phyloP scores from a whole-genome alignment of 2,888 invertebrate species.

The Ochlodes sylvanus region DNA sequence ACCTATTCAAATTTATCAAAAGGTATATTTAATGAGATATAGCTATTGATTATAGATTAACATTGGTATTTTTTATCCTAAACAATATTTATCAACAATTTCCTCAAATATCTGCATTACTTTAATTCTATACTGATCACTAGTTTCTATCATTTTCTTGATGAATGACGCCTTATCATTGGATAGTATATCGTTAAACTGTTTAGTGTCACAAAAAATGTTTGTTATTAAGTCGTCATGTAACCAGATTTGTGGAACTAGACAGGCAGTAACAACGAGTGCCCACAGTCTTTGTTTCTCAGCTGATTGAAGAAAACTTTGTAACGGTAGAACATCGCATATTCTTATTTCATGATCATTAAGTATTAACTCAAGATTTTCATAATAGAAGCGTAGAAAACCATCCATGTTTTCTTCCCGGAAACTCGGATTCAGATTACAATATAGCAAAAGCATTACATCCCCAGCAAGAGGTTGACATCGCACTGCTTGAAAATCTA shows the following conservation, averaged over 20 bases:
- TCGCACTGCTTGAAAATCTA: conserved; percentile 89
- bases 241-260: conserved; percentile 81
- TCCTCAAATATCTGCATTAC: conserved; percentile 83
- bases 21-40: too few species aligned
- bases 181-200: conserved; percentile 83
- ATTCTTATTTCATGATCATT: conserved; percentile 63
- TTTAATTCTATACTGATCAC: conserved; percentile 76
- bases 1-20: too few species aligned
- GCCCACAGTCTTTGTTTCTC: conserved; percentile 81
- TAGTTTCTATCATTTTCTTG: conserved; percentile 78
- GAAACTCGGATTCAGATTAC: conserved; percentile 77
- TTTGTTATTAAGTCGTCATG: conserved; percentile 76
- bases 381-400: conserved; percentile 85
- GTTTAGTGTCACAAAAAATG: conserved; percentile 73
- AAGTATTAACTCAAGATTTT: conserved; percentile 73
- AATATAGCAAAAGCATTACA: conserved; percentile 82
- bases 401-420: conserved; percentile 76
- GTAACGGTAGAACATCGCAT: conserved; percentile 65
- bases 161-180: conserved; percentile 83
- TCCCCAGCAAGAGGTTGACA: conserved; percentile 89
- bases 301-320: conserved; percentile 73
- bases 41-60: too few species aligned
- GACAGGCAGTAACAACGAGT: conserved; percentile 82
- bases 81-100: conserved; percentile 78
- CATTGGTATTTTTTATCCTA: conserved; percentile 32